Evolutionary conservation across 1,140 invertebrate genomes (phyloP).

Genomic region (Lordiphosa collinella): DNA sequence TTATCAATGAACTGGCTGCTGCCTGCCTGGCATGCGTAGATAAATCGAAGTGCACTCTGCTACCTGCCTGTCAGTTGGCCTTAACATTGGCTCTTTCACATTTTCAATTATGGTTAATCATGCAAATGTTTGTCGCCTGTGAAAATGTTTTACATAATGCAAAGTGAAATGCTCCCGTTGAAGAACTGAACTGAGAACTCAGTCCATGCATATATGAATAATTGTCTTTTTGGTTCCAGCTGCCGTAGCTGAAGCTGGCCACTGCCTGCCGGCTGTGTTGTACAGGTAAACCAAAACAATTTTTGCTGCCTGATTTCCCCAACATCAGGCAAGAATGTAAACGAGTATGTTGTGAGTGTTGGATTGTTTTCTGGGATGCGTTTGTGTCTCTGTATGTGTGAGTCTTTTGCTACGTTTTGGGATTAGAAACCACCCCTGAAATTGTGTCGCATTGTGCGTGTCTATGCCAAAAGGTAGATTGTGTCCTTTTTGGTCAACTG

Average conservation of each 20-base stretch:
- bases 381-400: constrained; percentile 4
- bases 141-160: constrained; percentile 76
- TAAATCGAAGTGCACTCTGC: constrained; percentile 61
- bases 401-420: constrained; percentile 53
- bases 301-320: constrained; percentile 73
- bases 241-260: constrained; percentile 4
- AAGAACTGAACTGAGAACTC: constrained; percentile 27
- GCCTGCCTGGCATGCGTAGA: constrained; percentile 62
- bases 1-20: constrained; percentile 61
- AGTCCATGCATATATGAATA: constrained; percentile 69
- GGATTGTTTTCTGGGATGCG: constrained; percentile 2
- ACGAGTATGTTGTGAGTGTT: constrained; percentile 33
- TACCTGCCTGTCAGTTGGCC: constrained; percentile 25
- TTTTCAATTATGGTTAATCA: constrained; percentile 77
- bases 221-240: constrained; percentile 54
- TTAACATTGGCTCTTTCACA: constrained; percentile 41
- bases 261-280: background rate
- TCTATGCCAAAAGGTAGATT: constrained; percentile 18
- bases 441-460: constrained; percentile 68
- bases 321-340: constrained; percentile 24
- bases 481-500: constrained; percentile 21
- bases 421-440: constrained; percentile 71
- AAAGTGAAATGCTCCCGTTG: constrained; percentile 66
- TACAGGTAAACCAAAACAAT: constrained; percentile 68
- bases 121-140: constrained; percentile 74